These are phyloP conservation scores for Sceliomorpha sp. DNA, from an alignment of 2,888 invertebrate genomes.

Conservation along the genomic window DNA sequence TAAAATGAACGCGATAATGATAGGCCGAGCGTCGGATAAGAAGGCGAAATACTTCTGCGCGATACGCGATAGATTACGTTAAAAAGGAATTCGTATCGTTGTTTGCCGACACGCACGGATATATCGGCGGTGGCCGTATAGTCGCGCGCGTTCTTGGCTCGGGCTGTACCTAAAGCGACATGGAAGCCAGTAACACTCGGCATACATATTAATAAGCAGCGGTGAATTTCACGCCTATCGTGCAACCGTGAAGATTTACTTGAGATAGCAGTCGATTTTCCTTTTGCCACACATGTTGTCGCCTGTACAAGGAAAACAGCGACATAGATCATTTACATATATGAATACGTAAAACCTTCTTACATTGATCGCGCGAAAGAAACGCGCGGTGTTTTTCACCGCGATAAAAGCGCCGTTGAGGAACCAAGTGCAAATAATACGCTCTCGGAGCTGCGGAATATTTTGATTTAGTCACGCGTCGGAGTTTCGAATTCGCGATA, in stretches of 20 bases:
- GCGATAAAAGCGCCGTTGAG: conserved; percentile 27
- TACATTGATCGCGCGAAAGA: conserved; percentile 49
- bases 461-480: too few relatives aligned
- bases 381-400: conserved; percentile 29
- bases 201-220: conserved; percentile 76
- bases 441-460: too few relatives aligned
- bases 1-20: too few relatives aligned
- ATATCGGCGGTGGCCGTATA: conserved; percentile 41
- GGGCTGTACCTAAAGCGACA: conserved; percentile 41
- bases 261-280: conserved; percentile 71
- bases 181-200: conserved; percentile 58
- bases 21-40: conserved; percentile 32
- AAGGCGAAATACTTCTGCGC: conserved; percentile 32
- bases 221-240: conserved; percentile 75
- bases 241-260: conserved; percentile 74
- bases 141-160: conserved; percentile 33
- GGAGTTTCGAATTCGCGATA: too few relatives aligned
- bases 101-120: conserved; percentile 50
- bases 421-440: too few relatives aligned
- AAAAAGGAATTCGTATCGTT: conserved; percentile 51
- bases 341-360: conserved; percentile 61
- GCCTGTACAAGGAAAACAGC: conserved; percentile 39
- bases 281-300: conserved; percentile 61
- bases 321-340: conserved; percentile 59
- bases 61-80: conserved; percentile 43